A percentile compares a stretch with the other conserved stretches of the same genome.
Conservation (phyloP, 1,140 invertebrate genomes). For the Monochamus saltuarius region DNA sequence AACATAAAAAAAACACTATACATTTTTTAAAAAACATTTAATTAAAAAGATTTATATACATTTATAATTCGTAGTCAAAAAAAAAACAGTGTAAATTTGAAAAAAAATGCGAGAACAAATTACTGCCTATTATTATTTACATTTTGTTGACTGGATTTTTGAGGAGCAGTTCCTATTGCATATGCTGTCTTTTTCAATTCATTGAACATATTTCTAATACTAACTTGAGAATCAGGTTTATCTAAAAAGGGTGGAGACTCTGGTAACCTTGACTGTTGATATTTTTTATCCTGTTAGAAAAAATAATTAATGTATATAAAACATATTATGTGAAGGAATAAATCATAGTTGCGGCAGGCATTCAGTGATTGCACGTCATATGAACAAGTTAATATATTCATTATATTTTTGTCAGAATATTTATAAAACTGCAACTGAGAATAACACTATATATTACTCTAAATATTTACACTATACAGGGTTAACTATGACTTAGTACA, state of each 20-base stretch:
- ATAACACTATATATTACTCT: too few relatives aligned
- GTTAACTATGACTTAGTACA: too few relatives aligned
- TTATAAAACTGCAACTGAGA: too few relatives aligned
- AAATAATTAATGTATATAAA: too few relatives aligned
- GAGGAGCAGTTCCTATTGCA: slow-evolving; percentile 8
- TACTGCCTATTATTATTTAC: background rate
- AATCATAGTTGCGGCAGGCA: too few relatives aligned
- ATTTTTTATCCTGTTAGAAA: too few relatives aligned
- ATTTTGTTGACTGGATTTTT: background rate
- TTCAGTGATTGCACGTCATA: too few relatives aligned
- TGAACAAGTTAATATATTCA: too few relatives aligned
- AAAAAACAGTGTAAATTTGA: background rate
- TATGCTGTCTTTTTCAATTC: slow-evolving; percentile 26
- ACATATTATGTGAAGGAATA: too few relatives aligned
- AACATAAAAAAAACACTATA: background rate
- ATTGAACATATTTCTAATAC: slow-evolving; percentile 25
- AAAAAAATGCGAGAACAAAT: background rate
- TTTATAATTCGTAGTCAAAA: background rate
- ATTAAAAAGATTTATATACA: background rate
- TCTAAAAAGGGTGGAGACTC: background rate
- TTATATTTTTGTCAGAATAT: too few relatives aligned
- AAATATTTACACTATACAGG: too few relatives aligned
- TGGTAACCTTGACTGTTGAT: background rate
- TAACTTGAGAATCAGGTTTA: slow-evolving; percentile 15
- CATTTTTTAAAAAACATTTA: background rate